Conservation (phyloP, 1,140 invertebrate genomes). For the Bombus cullumanus region DNA sequence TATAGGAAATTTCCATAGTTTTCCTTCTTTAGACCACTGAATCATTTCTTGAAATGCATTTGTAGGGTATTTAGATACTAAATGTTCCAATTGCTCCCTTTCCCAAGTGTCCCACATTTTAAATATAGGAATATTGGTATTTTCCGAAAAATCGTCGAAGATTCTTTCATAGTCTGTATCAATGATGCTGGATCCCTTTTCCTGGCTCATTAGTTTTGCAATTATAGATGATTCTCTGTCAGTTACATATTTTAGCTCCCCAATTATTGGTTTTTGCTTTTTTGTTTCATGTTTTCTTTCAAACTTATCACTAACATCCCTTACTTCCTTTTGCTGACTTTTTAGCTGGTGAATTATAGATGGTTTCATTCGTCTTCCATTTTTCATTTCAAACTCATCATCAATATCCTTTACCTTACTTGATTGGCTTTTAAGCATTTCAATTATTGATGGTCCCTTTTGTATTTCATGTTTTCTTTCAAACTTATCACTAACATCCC, state of each 20-base stretch:
- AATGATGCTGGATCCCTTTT: neutral
- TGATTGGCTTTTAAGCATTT: too few relatives aligned
- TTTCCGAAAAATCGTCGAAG: conserved; percentile 84
- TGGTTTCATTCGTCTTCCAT: neutral
- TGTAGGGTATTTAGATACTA: conserved; percentile 87
- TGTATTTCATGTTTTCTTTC: neutral
- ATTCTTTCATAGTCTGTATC: conserved; percentile 80
- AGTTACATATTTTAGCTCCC: neutral
- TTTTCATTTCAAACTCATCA: neutral
- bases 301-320: neutral
- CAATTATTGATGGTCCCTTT: too few relatives aligned
- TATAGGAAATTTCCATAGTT: conserved; percentile 98
- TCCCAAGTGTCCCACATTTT: conserved; percentile 88
- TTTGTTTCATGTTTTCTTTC: neutral
- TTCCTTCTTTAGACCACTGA: conserved; percentile 96
- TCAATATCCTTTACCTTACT: neutral
- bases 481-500: neutral
- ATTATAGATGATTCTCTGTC: neutral
- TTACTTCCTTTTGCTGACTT: neutral
- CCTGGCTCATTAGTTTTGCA: rapidly evolving
- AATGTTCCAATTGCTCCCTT: conserved; percentile 86
- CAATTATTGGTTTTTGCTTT: too few relatives aligned
- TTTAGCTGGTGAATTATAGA: neutral
- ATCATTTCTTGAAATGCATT: conserved; percentile 98
- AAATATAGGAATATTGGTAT: conserved; percentile 79